Base-by-base conservation (phyloP, 2,113 vertebrate genomes). In the Rostratula benghalensis region DNA sequence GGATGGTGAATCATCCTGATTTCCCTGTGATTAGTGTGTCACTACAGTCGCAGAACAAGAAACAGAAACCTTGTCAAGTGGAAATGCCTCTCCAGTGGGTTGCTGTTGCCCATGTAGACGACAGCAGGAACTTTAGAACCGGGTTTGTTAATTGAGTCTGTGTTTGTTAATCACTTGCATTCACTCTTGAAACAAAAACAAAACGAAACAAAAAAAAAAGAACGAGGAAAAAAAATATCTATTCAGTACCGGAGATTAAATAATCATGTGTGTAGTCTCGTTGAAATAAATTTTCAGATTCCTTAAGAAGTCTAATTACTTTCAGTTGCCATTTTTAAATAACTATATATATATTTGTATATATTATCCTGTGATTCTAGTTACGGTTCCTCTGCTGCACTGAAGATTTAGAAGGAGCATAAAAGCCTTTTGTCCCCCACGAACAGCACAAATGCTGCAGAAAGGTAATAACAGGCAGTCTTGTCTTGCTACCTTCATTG, bases 401-500 rank as follows among this genome's bases (percentile, higher is more conserved):
- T 98, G 98, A 98, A 97, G 97, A 97, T 97, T 97, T 98, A 97
- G 96, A 97, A 96, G 97, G 98, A 97, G 98, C 97, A 97, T 96
- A 97, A 97, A 97, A 98, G 97, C 97, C 98, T 96, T 96, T 89
- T 96, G 97, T 98, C 97, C 97, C 98, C 97, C 98, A 98, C 83
- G 98, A 98, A 98, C 97, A 98, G 98, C 98, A 97, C 96, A 97
- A 98, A 98, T 97, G 98, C 98, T 98, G 98, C 98, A 98, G 98
- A 98, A 98, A 98, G 98, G 97, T 97, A 97, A 98, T 64, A 97
- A 98, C 95, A 98, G 97, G 96, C 96, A 97, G 98, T 97, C 97
- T 98, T 35, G 84, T 97, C 95, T 97, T 94, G 94, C 98, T 98
- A 97, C 96, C 98, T 98, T 99, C 99, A 99, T 98, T 99, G 98